A percentile compares a stretch with the other conserved stretches of the same genome.
phyloP scores from a whole-genome alignment of 1,140 invertebrate genomes.

The Drosophila repleta region DNA sequence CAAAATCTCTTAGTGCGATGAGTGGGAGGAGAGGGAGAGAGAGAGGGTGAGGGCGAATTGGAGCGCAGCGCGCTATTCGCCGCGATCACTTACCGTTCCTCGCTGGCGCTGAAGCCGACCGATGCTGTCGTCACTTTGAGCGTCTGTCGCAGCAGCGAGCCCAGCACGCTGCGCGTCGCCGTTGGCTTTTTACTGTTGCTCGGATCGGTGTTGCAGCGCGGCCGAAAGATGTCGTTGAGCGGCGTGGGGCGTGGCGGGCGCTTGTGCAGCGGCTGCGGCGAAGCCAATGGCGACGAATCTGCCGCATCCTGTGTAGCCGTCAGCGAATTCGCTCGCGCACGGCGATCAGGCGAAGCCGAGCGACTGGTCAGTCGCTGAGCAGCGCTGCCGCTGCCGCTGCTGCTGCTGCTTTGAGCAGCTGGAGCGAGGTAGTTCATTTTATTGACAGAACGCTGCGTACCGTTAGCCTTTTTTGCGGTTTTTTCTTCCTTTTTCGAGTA shows the following conservation, averaged over 20 bases:
- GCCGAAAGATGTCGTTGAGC: conserved; percentile 44
- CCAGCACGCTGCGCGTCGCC: conserved; percentile 41
- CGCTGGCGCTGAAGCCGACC: conserved; percentile 53
- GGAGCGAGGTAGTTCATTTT: conserved; percentile 48
- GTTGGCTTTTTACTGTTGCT: conserved; percentile 29
- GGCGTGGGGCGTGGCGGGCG: conserved; percentile 30
- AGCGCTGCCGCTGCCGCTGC: conserved; percentile 3
- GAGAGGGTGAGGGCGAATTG: conserved; percentile 5
- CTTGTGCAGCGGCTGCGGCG: conserved; percentile 29
- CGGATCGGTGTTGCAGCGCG: conserved; percentile 64
- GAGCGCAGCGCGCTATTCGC: conserved; percentile 26
- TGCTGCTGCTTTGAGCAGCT: conserved; percentile 2
- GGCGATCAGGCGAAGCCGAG: conserved; percentile 46
- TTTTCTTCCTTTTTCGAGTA: not conserved
- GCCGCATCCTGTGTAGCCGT: conserved; percentile 36
- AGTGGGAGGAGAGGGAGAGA: not conserved
- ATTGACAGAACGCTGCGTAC: conserved; percentile 15
- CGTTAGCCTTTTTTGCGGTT: not conserved
- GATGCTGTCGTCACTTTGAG: conserved; percentile 62
- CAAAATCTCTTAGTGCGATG: conserved; percentile 7
- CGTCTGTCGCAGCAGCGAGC: conserved; percentile 64
- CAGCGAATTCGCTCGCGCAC: conserved; percentile 45
- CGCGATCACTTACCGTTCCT: conserved; percentile 50
- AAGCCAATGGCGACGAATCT: conserved; percentile 10
- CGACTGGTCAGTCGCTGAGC: conserved; percentile 37